Percentiles rank a stretch among this genome's conserved stretches.
Evolutionary conservation across 2,113 vertebrate genomes (phyloP).

Genomic region (Sinocyclocheilus rhinocerous): DNA sequence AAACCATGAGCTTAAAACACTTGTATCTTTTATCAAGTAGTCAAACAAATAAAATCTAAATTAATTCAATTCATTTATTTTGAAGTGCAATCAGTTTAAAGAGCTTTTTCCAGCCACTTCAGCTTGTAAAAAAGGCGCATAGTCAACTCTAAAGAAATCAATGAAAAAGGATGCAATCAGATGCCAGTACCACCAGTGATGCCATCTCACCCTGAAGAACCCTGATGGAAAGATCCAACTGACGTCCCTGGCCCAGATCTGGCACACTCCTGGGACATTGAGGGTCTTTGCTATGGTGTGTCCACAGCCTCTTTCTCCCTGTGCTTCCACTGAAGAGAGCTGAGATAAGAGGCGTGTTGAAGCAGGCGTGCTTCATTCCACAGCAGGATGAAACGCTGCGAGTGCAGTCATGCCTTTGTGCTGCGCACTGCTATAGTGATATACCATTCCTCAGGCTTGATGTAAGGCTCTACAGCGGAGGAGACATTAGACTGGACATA

Average conservation of each 20-base stretch:
- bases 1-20: not conserved
- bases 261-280: slow-evolving; percentile 9
- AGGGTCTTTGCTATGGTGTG: slow-evolving; percentile 5
- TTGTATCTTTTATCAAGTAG: not conserved
- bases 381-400: slow-evolving; percentile 27
- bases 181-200: not conserved
- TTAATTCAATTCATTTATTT: not conserved
- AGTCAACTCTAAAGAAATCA: not conserved
- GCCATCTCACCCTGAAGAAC: slow-evolving; percentile 55
- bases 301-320: slow-evolving; percentile 22
- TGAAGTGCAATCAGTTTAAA: not conserved
- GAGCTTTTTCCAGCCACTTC: not conserved
- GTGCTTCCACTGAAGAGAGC: slow-evolving; percentile 29
- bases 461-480: not conserved
- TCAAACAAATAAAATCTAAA: not conserved
- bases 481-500: not conserved
- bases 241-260: not conserved
- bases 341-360: slow-evolving; percentile 38
- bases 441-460: not conserved
- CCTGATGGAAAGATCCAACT: slow-evolving; percentile 35
- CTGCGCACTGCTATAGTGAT: not conserved
- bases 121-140: not conserved
- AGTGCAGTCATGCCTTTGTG: slow-evolving; percentile 47
- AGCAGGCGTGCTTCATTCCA: slow-evolving; percentile 60
- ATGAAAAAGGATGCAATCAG: not conserved